Evolutionary conservation across 2,888 invertebrate genomes (phyloP), one percentile per base, ranked within the genome.

Genomic region (Lacanobia wlatinum): DNA sequence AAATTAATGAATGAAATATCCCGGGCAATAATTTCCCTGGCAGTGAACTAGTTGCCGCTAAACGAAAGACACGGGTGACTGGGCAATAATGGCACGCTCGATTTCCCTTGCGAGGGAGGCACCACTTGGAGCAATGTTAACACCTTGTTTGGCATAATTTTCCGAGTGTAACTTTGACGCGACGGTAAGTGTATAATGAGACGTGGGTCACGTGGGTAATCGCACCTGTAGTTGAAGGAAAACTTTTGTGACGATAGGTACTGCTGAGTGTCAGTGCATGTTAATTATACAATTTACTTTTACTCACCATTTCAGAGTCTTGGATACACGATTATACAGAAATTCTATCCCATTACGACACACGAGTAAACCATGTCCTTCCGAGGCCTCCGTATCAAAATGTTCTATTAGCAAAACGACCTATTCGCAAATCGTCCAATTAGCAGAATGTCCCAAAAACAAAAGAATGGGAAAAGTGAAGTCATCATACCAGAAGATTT

Each of bases 51-150:
- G 65, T 83, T 73, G n/a, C 64, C 78, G 64, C 56, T 65, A 78
- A 73, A 83, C 80, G 83, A 69, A 80, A 60, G 75, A 62, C 1
- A 21, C 59, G 80, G 80, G 66, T 83, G 83, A 79, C 83, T 83
- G 80, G 48, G 63, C 80, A 64, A 80, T 83, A 66, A 38, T 18
- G 23, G 1, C 80, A 74, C 80, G 80, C 80, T 83, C 80, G 83
- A 80, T 80, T 83, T 80, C 75, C 83, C 65, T 18, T 5, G n/a
- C 38, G 43, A 28, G 63, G 59, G 75, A 46, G 79, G 48, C 53
- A 64, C 48, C 43, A 50, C 80, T 66, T 21, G 55, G 38, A n/a
- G 62, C 65, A 55, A 69, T 63, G 66, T 80, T 83, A 66, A 68
- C 79, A 82, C 74, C 72, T 73, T 70, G 71, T 70, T 67, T 79